These are phyloP conservation scores for Bos javanicus DNA, from an alignment of 2,113 vertebrate genomes.

Conservation along the genomic window DNA sequence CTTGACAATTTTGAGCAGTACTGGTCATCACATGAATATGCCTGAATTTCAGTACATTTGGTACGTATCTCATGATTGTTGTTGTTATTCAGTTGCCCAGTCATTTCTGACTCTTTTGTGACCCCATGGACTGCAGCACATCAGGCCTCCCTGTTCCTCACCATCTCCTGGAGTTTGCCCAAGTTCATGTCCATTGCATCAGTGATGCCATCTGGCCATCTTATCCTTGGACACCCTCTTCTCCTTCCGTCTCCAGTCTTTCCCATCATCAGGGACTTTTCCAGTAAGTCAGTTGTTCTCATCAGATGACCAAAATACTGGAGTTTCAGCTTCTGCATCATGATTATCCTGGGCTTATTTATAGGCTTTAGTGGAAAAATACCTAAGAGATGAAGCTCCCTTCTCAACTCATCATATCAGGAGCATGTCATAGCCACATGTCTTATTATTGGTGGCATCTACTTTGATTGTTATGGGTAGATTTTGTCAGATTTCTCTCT, in stretches of 20 bases:
- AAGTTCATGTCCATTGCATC: neutral
- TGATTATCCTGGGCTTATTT: neutral
- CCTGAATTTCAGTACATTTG: neutral
- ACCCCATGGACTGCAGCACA: neutral
- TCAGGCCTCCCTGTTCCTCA: neutral
- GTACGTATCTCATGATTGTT: neutral
- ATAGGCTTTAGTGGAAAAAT: neutral
- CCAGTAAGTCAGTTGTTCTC: neutral
- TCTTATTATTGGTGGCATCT: neutral
- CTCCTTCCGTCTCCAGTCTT: neutral
- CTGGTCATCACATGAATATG: neutral
- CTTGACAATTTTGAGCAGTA: neutral
- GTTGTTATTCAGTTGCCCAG: neutral
- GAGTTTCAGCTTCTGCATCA: neutral
- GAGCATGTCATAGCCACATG: neutral
- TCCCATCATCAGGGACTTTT: neutral
- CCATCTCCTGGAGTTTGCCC: neutral
- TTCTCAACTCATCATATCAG: neutral
- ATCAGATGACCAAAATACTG: neutral
- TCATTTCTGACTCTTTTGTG: neutral
- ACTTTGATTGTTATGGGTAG: neutral
- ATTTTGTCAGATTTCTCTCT: neutral
- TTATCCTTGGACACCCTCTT: neutral
- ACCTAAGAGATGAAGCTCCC: neutral
- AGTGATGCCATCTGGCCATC: neutral